These are phyloP conservation scores for Epicauta chinensis DNA, from an alignment of 1,140 invertebrate genomes.

Conservation along the genomic window DNA sequence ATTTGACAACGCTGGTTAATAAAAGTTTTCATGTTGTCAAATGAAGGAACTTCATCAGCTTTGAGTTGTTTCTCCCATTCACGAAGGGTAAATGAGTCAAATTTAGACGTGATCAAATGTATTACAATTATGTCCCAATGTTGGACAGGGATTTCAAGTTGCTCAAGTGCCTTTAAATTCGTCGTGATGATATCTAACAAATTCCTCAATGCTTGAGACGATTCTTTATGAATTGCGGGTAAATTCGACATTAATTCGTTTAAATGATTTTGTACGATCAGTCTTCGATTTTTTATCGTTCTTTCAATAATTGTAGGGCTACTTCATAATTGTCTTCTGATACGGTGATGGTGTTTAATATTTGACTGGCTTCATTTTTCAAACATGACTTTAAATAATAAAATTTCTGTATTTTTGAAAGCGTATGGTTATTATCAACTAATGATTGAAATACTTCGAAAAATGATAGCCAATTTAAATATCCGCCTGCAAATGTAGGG, in stretches of 20 bases:
- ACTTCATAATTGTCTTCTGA: conserved; percentile 14
- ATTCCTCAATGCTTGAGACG: too few relatives aligned
- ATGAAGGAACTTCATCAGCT: not conserved
- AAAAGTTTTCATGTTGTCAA: conserved; percentile 2
- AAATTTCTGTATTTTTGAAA: conserved; percentile 11
- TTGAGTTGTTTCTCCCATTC: conserved; percentile 1
- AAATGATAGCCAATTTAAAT: conserved; percentile 9
- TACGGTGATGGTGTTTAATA: conserved; percentile 10
- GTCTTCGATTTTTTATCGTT: conserved; percentile 12
- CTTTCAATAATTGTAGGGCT: conserved; percentile 13
- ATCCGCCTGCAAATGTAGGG: conserved; percentile 4
- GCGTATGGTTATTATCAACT: not conserved
- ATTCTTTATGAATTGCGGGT: too few relatives aligned
- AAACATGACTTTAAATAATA: conserved; percentile 13
- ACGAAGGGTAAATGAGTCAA: not conserved
- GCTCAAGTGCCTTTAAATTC: too few relatives aligned
- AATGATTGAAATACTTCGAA: conserved; percentile 8
- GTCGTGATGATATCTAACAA: too few relatives aligned
- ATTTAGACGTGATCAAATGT: conserved; percentile 2
- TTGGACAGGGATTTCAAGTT: not conserved
- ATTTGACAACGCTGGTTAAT: not conserved
- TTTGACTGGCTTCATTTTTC: conserved; percentile 7
- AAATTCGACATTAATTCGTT: too few relatives aligned
- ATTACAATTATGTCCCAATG: conserved; percentile 1
- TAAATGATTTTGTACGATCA: too few relatives aligned